Evolutionary conservation across 1,140 invertebrate genomes (phyloP), one percentile per base, ranked within the genome.

Genomic region (Globodera rostochiensis): DNA sequence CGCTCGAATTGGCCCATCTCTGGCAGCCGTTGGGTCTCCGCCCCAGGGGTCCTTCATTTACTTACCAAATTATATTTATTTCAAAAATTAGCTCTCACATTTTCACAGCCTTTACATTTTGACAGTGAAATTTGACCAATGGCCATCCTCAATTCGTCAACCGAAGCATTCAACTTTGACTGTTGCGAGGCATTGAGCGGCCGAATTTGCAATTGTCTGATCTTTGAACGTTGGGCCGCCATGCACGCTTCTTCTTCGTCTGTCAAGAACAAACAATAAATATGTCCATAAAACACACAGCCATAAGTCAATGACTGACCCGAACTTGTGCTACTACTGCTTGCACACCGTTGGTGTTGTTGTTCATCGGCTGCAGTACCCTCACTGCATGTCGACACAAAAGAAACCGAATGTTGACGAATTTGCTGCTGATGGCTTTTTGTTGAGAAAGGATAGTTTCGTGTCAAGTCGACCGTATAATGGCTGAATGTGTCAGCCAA

Each of bases 21-120:
- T 84, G 84, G 69, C 86, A 74, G 47, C 88, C 86, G 66, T 90
- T 77, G 74, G 53, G 21, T n/a, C 46, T 19, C n/a, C 75, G 9
- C 36, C 53, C 88, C 88, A 90, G 9, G 88, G 88, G 82, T 89
- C 88, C 87, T 88, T 74, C 84, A 87, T 15, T 36, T 36, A 36
- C 2, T 36, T 36, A 36, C 0, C 36, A 36, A 36, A 36, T 36
- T 1, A 36, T 36, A n/a, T 36, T 36, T 69, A 6, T 25, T 36
- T 60, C 11, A 78, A 78, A 70, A 15, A 21, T 8, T 25, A 15
- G 19, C 49, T 0, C 36, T 53, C 53, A 86, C 87, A 73, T 85
- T 90, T 36, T 89, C 88, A 78, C 88, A 87, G 36, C 85, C 89
- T 53, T 78, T 83, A 66, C 86, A 87, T 71, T 84, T 82, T 75